These are phyloP conservation scores for Diprion similis DNA, from an alignment of 1,140 invertebrate genomes.

Conservation along the genomic window DNA sequence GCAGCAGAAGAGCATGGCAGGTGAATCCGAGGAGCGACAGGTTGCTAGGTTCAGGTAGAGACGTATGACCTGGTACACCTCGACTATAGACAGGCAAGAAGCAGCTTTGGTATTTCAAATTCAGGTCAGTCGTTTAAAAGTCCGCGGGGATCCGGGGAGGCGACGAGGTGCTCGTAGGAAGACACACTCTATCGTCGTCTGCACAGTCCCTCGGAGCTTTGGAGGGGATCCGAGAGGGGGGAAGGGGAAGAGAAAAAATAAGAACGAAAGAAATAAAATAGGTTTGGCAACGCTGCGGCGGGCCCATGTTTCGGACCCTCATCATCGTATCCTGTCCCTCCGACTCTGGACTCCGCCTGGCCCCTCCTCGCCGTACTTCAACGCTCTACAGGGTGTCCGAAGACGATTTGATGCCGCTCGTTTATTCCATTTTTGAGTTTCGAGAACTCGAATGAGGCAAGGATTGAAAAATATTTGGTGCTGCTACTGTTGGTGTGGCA, in stretches of 20 bases:
- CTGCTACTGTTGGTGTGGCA: too few relatives aligned
- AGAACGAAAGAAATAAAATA: neutral
- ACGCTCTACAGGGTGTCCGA: constrained; percentile 1
- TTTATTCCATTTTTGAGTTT: neutral
- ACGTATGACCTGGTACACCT: neutral
- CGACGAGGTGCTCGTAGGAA: neutral
- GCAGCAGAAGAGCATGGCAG: neutral
- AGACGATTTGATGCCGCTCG: neutral
- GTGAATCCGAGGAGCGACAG: neutral
- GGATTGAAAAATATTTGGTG: neutral
- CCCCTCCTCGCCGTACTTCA: neutral
- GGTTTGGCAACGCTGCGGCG: neutral
- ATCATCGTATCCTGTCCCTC: constrained; percentile 16
- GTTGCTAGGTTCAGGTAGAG: neutral
- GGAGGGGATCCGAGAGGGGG: neutral
- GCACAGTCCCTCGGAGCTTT: neutral
- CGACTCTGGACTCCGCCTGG: neutral
- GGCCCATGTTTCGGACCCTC: constrained; percentile 12
- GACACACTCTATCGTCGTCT: neutral
- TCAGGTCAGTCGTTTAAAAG: constrained; percentile 5
- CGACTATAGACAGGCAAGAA: neutral
- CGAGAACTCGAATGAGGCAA: neutral
- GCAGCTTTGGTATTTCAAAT: neutral
- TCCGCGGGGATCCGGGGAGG: constrained; percentile 9
- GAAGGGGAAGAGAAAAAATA: neutral